Evolutionary conservation across 2,113 vertebrate genomes (phyloP), one percentile per base, ranked within the genome.

Genomic region (Cacatua alba): DNA sequence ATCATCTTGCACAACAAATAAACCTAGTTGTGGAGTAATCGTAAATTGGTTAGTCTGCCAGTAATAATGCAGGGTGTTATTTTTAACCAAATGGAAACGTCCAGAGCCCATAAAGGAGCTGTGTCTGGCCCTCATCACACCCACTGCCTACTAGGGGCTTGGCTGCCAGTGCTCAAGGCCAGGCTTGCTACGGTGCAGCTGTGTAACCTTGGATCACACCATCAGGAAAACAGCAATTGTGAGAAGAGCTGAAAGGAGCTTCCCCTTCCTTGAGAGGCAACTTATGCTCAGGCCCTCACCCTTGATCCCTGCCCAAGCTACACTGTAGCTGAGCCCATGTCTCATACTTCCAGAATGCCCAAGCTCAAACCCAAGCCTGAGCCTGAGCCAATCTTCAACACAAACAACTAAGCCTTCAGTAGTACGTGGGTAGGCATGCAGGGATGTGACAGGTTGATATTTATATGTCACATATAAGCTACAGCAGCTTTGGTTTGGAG

Each of bases 251-350:
- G 9, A 37, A 59, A 65, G n/a, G 33, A 76, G 12, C 44, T 35
- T 65, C 25, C 26, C 18, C 35, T 35, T 52, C 44, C 29, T 59
- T 2, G 0, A n/a, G 28, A 77, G 18, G 39, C 6, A 29, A 65
- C 17, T 60, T 33, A 60, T 1, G 1, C 39, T 77, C 31, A 48
- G 8, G 18, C 5, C 11, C 10, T 46, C 11, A 15, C 11, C n/a
- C 20, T 3, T n/a, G 26, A 72, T 44, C 60, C 46, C 21, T 63
- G 31, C 7, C 37, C 1, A 1, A 75, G 11, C 37, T 84, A 11
- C 0, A 0, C 8, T 9, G 4, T 31, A 75, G 65, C 55, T 3
- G 0, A 24, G 24, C 21, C n/a, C 44, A 8, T 35, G 48, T 49
- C 51, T 75, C 7, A 11, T 7, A 33, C 29, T 68, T 35, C 9